Evolutionary conservation across 2,797 vertebrate genomes (phyloP).

Genomic region (Gymnothorax reevesii): DNA sequence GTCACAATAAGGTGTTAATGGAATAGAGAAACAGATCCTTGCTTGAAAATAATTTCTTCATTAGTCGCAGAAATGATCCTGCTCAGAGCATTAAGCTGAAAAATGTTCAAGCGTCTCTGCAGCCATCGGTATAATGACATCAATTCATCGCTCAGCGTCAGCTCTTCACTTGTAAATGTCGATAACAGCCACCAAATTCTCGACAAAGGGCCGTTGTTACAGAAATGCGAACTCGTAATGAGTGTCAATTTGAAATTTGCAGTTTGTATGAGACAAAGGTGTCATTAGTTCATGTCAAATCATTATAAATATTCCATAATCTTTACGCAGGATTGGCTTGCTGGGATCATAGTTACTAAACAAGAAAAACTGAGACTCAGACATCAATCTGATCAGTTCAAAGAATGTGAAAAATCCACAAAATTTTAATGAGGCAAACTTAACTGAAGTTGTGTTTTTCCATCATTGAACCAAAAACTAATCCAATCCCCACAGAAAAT

Average conservation of each 20-base stretch:
- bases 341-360: background rate
- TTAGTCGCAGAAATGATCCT: background rate
- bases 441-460: background rate
- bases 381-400: background rate
- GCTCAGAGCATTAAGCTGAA: background rate
- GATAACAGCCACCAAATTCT: background rate
- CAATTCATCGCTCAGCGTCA: background rate
- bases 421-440: background rate
- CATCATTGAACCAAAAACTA: constrained; percentile 12
- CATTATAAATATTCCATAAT: background rate
- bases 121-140: background rate
- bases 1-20: background rate
- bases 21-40: background rate
- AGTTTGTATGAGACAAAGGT: background rate
- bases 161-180: background rate
- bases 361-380: background rate
- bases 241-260: background rate
- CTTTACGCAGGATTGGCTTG: too few relatives aligned
- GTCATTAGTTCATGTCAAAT: background rate
- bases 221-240: background rate
- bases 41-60: background rate
- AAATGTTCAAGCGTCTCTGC: background rate
- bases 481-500: constrained; percentile 1
- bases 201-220: background rate
- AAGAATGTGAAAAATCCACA: background rate